phyloP scores from a whole-genome alignment of 2,888 invertebrate genomes.

The Drosophila antonietae region DNA sequence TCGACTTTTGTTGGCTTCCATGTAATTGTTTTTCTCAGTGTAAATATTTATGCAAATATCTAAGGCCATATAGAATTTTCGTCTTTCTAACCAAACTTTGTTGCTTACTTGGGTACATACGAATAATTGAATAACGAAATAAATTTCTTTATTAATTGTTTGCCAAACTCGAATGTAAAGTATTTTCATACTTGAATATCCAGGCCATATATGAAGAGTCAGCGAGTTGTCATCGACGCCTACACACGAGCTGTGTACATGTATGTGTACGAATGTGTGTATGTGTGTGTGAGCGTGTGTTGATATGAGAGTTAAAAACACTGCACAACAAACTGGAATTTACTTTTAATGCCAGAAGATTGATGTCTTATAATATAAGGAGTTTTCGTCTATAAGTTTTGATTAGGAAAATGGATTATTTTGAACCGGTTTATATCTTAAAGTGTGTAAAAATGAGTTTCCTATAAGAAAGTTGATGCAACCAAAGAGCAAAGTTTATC shows the following conservation, averaged over 20 bases:
- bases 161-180: constrained; percentile 59
- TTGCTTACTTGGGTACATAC: constrained; percentile 14
- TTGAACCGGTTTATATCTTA: too few species aligned
- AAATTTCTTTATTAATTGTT: constrained; percentile 58
- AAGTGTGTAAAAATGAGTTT: too few species aligned
- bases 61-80: constrained; percentile 22
- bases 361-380: too few species aligned
- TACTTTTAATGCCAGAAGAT: neutral
- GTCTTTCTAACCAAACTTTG: neutral
- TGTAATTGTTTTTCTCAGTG: neutral
- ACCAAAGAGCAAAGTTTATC: too few species aligned
- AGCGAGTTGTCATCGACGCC: constrained; percentile 51
- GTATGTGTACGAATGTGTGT: too few species aligned
- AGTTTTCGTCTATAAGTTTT: too few species aligned
- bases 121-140: constrained; percentile 63
- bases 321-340: neutral
- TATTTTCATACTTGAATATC: constrained; percentile 51
- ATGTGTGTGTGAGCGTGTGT: neutral
- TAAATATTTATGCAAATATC: constrained; percentile 8
- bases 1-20: neutral
- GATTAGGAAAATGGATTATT: too few species aligned
- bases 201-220: constrained; percentile 57
- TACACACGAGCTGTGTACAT: constrained; percentile 31
- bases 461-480: too few species aligned
- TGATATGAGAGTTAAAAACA: neutral